Evolutionary conservation across 2,888 invertebrate genomes (phyloP).

Genomic region (Andricus quercusramuli): DNA sequence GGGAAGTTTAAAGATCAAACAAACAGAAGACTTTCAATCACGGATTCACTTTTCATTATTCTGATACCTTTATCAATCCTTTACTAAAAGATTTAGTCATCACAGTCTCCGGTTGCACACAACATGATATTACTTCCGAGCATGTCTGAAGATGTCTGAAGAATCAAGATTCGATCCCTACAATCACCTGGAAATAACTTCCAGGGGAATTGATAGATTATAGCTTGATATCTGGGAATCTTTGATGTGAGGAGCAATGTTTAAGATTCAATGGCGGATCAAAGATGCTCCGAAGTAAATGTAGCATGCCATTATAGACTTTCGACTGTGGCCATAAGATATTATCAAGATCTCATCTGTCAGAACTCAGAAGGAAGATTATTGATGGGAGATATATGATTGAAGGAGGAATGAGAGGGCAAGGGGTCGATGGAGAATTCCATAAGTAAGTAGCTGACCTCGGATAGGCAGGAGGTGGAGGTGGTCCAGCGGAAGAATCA

Average conservation of each 20-base stretch:
- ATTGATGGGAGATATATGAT: conserved; percentile 21
- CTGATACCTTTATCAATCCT: neutral
- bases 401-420: neutral
- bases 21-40: neutral
- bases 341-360: conserved; percentile 16
- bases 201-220: conserved; percentile 23
- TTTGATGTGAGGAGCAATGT: neutral
- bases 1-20: neutral
- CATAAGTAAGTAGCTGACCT: conserved; percentile 61
- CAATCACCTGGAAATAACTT: conserved; percentile 36
- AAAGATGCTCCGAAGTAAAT: conserved; percentile 20
- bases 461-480: conserved; percentile 80
- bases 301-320: conserved; percentile 21
- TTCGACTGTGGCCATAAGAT: conserved; percentile 7
- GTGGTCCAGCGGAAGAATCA: conserved; percentile 87
- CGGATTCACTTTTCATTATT: neutral
- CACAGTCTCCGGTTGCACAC: neutral
- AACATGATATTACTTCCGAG: neutral
- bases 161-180: conserved; percentile 7
- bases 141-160: neutral
- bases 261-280: neutral
- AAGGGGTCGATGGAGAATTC: conserved; percentile 13
- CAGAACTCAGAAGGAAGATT: conserved; percentile 10
- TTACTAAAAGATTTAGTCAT: neutral
- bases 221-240: neutral